Evolutionary conservation across 2,113 vertebrate species (phyloP), one percentile per base, ranked within the genome.

Genomic region (Malurus cyaneus): DNA sequence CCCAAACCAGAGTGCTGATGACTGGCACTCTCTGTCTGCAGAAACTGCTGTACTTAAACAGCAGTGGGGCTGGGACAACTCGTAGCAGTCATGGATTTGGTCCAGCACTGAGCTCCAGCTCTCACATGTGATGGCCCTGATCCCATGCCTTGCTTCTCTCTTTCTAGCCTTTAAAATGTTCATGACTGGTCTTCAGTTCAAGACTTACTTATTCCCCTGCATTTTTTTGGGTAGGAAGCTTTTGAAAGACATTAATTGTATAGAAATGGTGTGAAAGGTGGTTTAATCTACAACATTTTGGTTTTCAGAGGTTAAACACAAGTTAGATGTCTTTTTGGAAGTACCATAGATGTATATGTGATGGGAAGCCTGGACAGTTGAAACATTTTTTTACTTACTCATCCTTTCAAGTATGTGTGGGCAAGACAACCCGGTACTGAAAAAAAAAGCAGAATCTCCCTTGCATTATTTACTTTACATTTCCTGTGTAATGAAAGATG

Each of bases 1-100:
- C 61, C 36, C 18, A 76, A 25, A 81, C 2, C 7, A 36, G 50
- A 56, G 59, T 39, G 32, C 42, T 50, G 73, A 8, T 14, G 59
- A 11, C 25, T 25, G 47, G 31, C n/a, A 39, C 32, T 26, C 47
- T 64, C 59, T 12, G 16, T 19, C 31, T 39, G 15, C 13, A 34
- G 57, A 39, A 90, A 72, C 5, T 12, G 34, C 24, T 0, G 0
- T 36, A 36, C 73, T 81, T 52, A 14, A 64, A 34, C 49, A 65
- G 79, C 64, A 34, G 11, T 2, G 34, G 47, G 89, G 46, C 65
- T 2, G 2, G 57, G 53, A 81, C 44, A 74, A 18, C 52, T 41
- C 1, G 0, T 4, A 57, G 62, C 60, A 77, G 20, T 11, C 0
- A 0, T 54, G 62, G 67, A 70, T 80, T 86, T 50, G 26, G 47